Conservation (phyloP, 2,113 vertebrate species). For the Opisthocomus hoazin region DNA sequence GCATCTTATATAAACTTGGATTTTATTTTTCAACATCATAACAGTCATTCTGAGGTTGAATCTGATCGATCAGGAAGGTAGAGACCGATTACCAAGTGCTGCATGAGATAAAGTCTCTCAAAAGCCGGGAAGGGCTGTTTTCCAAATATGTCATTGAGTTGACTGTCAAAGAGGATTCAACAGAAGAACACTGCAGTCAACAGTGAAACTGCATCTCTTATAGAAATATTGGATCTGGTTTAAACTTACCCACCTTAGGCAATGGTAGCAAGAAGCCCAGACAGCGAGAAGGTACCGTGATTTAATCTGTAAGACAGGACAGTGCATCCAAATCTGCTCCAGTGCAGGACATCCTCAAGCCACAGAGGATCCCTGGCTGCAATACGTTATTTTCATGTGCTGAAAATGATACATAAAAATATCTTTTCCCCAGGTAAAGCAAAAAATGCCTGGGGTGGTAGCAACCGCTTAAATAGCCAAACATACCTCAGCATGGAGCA, state of each 20-base stretch:
- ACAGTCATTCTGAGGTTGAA: background rate
- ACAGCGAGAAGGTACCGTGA: background rate
- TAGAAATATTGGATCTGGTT: background rate
- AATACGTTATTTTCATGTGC: rapidly evolving
- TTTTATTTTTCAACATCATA: background rate
- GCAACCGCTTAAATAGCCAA: background rate
- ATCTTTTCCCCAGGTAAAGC: background rate
- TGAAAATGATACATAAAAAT: background rate
- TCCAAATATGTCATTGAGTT: background rate
- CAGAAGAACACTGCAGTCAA: background rate
- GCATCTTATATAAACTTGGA: background rate
- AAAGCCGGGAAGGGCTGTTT: background rate
- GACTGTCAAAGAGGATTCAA: background rate
- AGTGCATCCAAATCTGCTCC: background rate
- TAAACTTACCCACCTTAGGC: background rate
- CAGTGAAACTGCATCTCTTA: background rate
- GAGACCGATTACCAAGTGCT: background rate
- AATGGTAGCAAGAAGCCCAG: background rate
- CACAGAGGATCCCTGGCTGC: background rate
- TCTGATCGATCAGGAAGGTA: background rate
- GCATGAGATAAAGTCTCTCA: background rate
- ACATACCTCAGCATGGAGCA: background rate
- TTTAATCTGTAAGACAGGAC: background rate
- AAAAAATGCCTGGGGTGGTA: background rate
- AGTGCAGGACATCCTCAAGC: background rate